Evolutionary conservation across 2,113 vertebrate species (phyloP).

Genomic region (Chaetodon trifascialis): DNA sequence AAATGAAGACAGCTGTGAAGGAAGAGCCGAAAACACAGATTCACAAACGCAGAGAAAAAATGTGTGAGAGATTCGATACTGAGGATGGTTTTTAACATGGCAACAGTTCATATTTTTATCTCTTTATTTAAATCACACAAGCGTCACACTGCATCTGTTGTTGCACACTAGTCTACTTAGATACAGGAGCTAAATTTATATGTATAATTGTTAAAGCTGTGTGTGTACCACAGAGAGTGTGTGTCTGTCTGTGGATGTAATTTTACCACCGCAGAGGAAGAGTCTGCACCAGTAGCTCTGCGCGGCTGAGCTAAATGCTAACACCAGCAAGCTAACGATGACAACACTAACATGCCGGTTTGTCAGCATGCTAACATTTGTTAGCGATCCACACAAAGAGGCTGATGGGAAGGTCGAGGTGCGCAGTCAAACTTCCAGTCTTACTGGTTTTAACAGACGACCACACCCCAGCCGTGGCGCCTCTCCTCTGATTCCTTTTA

Average conservation of each 20-base stretch:
- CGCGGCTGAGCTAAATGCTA: too few species aligned
- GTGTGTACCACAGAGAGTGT: slow-evolving; percentile 3
- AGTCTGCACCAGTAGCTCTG: too few species aligned
- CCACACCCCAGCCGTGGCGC: too few species aligned
- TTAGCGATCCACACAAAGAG: too few species aligned
- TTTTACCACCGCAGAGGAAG: too few species aligned
- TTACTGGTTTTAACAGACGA: too few species aligned
- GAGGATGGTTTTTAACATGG: slow-evolving; percentile 19
- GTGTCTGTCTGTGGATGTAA: not conserved
- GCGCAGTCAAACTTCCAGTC: too few species aligned
- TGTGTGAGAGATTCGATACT: not conserved
- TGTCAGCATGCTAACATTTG: too few species aligned
- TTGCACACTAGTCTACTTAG: slow-evolving; percentile 22
- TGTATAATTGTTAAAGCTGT: not conserved
- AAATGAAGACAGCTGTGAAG: slow-evolving; percentile 1
- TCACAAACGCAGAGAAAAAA: not conserved
- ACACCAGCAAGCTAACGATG: too few species aligned
- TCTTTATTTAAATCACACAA: slow-evolving; percentile 47
- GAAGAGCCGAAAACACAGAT: not conserved
- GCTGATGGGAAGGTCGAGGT: too few species aligned
- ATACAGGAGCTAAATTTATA: slow-evolving; percentile 59
- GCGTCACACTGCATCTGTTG: slow-evolving; percentile 40
- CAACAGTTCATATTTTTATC: slow-evolving; percentile 64
- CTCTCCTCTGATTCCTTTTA: too few species aligned
- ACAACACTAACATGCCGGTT: too few species aligned